Evolutionary conservation across 2,888 invertebrate genomes (phyloP).

Genomic region (Metalampra italica): DNA sequence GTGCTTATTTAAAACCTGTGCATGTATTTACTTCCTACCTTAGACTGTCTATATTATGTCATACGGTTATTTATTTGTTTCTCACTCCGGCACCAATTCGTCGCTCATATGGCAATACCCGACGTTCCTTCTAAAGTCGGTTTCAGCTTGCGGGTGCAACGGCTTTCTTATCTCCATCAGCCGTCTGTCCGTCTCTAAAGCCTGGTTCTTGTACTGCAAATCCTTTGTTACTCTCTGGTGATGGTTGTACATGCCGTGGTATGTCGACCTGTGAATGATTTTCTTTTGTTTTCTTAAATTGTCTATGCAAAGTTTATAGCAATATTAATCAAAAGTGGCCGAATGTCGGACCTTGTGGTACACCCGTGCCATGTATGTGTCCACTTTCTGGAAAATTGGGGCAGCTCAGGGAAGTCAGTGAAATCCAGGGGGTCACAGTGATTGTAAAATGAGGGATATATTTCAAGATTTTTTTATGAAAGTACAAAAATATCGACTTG

Average conservation of each 20-base stretch:
- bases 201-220: constrained; percentile 86
- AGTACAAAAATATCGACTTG: no score
- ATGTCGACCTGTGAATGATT: constrained; percentile 73
- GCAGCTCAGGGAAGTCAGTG: no score
- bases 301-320: background rate
- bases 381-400: no score
- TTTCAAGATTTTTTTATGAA: no score
- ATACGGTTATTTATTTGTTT: no score
- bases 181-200: constrained; percentile 86
- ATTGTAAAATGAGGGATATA: no score
- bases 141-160: constrained; percentile 69
- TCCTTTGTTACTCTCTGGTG: constrained; percentile 81
- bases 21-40: no score
- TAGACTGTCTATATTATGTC: no score
- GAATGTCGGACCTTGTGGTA: background rate
- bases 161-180: constrained; percentile 84
- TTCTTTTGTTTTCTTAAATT: background rate
- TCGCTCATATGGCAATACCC: constrained; percentile 84
- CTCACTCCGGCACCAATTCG: constrained; percentile 65
- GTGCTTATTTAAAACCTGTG: no score
- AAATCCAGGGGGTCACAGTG: no score
- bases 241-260: constrained; percentile 76
- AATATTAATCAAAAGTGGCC: background rate
- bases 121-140: constrained; percentile 85
- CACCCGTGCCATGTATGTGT: no score